Evolutionary conservation across 2,113 vertebrate genomes (phyloP).

Genomic region (Brevimyrus niger): DNA sequence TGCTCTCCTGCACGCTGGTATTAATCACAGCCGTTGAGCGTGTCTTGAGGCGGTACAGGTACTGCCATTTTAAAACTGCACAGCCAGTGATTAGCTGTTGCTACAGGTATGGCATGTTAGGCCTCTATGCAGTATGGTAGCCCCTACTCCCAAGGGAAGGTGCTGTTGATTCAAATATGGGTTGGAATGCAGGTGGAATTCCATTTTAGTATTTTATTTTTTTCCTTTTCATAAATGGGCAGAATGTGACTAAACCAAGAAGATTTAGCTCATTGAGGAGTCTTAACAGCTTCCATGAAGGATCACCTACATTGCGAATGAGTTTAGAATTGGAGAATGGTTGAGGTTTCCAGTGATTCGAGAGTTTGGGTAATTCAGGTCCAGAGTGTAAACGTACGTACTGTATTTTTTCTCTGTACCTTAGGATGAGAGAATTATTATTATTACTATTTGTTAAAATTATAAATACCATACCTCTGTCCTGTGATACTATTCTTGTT

Average conservation of each 20-base stretch:
- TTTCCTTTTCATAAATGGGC: not conserved
- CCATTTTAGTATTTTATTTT: not conserved
- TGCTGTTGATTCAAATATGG: not conserved
- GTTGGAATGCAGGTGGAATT: not conserved
- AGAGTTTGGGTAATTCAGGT: not conserved
- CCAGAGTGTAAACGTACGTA: too few species aligned
- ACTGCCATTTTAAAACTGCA: not conserved
- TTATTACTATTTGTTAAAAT: not conserved
- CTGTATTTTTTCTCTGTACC: not conserved
- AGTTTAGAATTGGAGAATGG: not conserved
- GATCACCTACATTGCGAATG: not conserved
- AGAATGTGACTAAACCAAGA: not conserved
- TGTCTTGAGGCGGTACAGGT: not conserved
- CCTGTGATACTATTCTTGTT: not conserved
- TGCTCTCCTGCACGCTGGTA: not conserved
- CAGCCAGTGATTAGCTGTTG: not conserved
- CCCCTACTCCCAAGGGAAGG: not conserved
- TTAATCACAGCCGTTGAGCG: not conserved
- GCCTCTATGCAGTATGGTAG: not conserved
- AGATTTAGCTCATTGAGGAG: not conserved
- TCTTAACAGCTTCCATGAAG: not conserved
- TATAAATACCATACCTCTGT: not conserved
- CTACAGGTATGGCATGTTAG: not conserved
- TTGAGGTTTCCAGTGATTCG: not conserved
- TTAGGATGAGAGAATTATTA: not conserved